Percentiles rank a stretch among this genome's conserved stretches.
Evolutionary conservation across 2,113 vertebrate species (phyloP).

Genomic region (Nymphicus hollandicus): DNA sequence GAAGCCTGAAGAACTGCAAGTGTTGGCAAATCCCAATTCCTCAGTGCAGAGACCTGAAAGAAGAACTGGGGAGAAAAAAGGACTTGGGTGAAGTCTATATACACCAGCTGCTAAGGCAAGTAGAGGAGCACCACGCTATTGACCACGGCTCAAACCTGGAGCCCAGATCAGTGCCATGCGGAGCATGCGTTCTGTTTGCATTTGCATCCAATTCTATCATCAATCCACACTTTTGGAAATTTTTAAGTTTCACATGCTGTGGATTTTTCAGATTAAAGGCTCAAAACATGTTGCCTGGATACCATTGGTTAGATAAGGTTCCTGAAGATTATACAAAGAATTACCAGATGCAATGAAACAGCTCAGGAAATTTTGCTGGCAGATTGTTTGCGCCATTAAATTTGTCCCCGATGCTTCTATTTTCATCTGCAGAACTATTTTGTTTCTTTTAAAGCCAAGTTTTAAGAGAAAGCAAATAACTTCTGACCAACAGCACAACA

Average conservation of each 20-base stretch:
- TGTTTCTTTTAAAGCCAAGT: not conserved
- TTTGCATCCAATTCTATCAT: not conserved
- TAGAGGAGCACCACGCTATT: not conserved
- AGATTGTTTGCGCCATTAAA: not conserved
- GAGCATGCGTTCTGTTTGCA: not conserved
- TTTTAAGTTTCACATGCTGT: not conserved
- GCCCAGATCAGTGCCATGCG: not conserved
- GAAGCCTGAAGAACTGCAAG: not conserved
- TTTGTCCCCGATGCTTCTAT: not conserved
- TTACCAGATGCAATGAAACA: not conserved
- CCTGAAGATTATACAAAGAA: constrained; percentile 30
- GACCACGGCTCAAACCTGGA: not conserved
- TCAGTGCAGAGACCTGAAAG: not conserved
- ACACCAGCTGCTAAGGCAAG: not conserved
- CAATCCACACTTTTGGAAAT: not conserved
- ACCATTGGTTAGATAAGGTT: constrained; percentile 37
- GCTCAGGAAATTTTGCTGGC: constrained; percentile 17
- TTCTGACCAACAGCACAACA: not conserved
- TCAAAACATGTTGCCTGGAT: constrained; percentile 8
- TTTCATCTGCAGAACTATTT: not conserved
- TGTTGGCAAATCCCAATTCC: not conserved
- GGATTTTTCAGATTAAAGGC: constrained; percentile 46
- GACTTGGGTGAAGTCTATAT: not conserved
- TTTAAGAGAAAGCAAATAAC: constrained; percentile 19
- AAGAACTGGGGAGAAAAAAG: not conserved